Evolutionary conservation across 2,888 invertebrate species (phyloP).

Genomic region (Leptopilina syphax): DNA sequence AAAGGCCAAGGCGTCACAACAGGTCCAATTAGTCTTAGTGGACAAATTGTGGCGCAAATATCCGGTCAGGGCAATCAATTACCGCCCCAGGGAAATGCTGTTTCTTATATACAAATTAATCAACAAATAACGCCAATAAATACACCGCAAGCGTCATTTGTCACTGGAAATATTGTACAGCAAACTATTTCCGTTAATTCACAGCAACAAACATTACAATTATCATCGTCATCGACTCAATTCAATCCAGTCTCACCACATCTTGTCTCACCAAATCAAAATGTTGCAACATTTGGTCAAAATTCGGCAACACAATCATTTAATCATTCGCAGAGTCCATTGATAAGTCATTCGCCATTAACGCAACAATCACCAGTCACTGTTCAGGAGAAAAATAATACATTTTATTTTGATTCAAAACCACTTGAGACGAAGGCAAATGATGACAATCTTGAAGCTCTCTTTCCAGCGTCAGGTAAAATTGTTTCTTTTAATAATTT

Average conservation of each 20-base stretch:
- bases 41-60: constrained; percentile 74
- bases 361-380: constrained; percentile 73
- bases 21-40: constrained; percentile 73
- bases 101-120: constrained; percentile 65
- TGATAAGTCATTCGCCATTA: constrained; percentile 69
- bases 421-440: constrained; percentile 58
- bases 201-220: constrained; percentile 59
- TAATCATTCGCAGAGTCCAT: constrained; percentile 70
- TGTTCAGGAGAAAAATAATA: constrained; percentile 67
- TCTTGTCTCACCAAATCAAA: constrained; percentile 69
- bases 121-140: constrained; percentile 65
- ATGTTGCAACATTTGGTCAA: constrained; percentile 60
- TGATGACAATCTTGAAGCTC: constrained; percentile 79
- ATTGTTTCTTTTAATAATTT: constrained; percentile 3
- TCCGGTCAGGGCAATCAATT: constrained; percentile 72
- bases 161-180: constrained; percentile 50
- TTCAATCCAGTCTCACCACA: constrained; percentile 66
- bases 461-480: constrained; percentile 81
- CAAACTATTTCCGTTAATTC: constrained; percentile 57
- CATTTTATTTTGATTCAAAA: constrained; percentile 70
- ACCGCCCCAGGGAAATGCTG: constrained; percentile 63
- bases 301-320: constrained; percentile 60
- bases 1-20: constrained; percentile 79
- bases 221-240: constrained; percentile 56
- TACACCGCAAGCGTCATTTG: constrained; percentile 63